Base-by-base conservation (phyloP, 2,888 invertebrate genomes). In the Cynaeus angustus region DNA sequence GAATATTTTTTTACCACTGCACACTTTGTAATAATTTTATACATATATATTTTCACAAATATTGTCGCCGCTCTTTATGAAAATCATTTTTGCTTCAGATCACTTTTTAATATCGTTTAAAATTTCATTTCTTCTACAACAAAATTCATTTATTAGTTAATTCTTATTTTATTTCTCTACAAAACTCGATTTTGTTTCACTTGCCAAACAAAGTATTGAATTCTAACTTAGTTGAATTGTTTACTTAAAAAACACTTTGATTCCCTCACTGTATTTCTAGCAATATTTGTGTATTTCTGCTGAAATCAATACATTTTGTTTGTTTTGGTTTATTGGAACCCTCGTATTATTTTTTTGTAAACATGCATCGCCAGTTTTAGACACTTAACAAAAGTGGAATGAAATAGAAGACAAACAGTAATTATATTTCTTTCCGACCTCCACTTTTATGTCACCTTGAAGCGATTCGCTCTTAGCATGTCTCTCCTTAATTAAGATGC, bases 401-500 rank as follows among this genome's bases (percentile, higher is more conserved):
- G 13, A 41, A 6, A 41, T n/a, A 41, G 41, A 13, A 41, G n/a
- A 12, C 41, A 41, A 21, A 21, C 21, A 21, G 21, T 4, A 21
- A 21, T 21, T 21, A n/a, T 33, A 33, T 33, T n/a, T 33, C 33
- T 33, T 33, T 33, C 2, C 33, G 6, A 4, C 33, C 33, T n/a
- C 7, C 33, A 33, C 33, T 33, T 7, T 33, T 33, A 21, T 46
- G 9, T 46, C n/a, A 37, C 38, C 13, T 16, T 16, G 7, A 55
- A 55, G 16, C n/a, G 38, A 33, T 52, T 7, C 30, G 12, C 30
- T 28, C 30, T 12, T 50, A 26, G 50, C 52, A 33, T 52, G 52
- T 14, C 52, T 52, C 50, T 52, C 14, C 52, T 56, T 59, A 59
- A 59, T 59, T 46, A 33, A 59, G 33, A 50, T 50, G 61, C 38